phyloP scores from a whole-genome alignment of 2,888 invertebrate genomes.

The Lasioglossum malachurum region DNA sequence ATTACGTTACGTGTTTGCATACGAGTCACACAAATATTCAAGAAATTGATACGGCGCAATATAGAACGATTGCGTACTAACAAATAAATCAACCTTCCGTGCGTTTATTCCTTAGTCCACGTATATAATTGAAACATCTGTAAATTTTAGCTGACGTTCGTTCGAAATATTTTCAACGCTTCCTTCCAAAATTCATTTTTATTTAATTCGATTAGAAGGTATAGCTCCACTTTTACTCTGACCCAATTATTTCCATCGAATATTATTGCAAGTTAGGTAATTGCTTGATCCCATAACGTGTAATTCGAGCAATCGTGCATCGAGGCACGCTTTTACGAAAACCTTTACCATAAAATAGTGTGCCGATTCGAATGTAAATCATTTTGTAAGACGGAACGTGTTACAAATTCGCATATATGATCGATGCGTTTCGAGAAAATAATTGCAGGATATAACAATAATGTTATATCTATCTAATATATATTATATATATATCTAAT shows the following conservation, averaged over 20 bases:
- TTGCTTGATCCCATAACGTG: not conserved
- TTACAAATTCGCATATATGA: not conserved
- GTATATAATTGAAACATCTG: not conserved
- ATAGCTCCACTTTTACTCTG: not conserved
- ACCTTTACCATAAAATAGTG: not conserved
- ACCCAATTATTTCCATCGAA: not conserved
- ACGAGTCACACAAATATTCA: conserved; percentile 53
- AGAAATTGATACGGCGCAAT: conserved; percentile 66
- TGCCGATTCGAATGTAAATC: not conserved
- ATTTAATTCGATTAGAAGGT: no score
- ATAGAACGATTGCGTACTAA: conserved; percentile 57
- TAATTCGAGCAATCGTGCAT: not conserved
- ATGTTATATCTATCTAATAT: no score
- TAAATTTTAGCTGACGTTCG: not conserved
- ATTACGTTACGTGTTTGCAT: conserved; percentile 40
- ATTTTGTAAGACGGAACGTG: not conserved
- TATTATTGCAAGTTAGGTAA: not conserved
- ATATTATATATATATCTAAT: no score
- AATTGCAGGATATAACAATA: not conserved
- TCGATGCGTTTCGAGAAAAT: not conserved
- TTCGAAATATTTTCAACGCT: not conserved
- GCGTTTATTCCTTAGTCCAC: conserved; percentile 30
- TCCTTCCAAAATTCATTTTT: not conserved
- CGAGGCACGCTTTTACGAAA: not conserved
- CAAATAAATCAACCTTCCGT: conserved; percentile 44